Evolutionary conservation across 1,140 invertebrate species (phyloP), one percentile per base, ranked within the genome.

Genomic region (Cyclina sinensis): DNA sequence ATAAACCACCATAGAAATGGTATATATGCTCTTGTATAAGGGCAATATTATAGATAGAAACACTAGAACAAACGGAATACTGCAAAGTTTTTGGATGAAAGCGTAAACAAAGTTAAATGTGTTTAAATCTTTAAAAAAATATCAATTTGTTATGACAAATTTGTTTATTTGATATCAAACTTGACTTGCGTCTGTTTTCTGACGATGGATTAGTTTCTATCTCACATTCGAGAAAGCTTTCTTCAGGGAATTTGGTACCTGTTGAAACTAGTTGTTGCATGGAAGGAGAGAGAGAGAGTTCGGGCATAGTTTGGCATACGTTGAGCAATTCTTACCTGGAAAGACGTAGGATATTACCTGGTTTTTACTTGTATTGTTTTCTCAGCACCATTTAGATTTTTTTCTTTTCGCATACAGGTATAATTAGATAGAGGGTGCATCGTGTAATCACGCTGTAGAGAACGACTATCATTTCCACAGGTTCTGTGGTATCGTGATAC

Each of bases 301-400:
- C 37, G 32, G 14, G 65, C 35, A 37, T 70, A 70, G 21, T 35
- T 70, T 18, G 65, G 65, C 30, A 70, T 70, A 37, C 37, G 3
- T 70, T 70, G 32, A 39, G 21, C 32, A 7, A 70, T 14, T 18
- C 65, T 18, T 70, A 70, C 65, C 65, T 70, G 65, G 65, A 70
- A 18, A 70, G 4, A 70, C 65, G 27, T 62, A 54, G 21, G 2
- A 14, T 54, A 54, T 14, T 62, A 62, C 57, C 57, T 62, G 3
- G 5, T 24, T 62, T 5, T 43, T 43, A 62, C 18, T 62, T n/a
- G 21, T 70, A 70, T 70, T 70, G 65, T 70, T 70, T 70, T 70
- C 65, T n/a, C 16, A 18, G 30, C 65, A 37, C 27, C 57, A 27
- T 70, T 70, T 35, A 39, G 21, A 70, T 37, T 70, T 30, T 32